phyloP scores from a whole-genome alignment of 2,113 vertebrate species.

The Meles meles region DNA sequence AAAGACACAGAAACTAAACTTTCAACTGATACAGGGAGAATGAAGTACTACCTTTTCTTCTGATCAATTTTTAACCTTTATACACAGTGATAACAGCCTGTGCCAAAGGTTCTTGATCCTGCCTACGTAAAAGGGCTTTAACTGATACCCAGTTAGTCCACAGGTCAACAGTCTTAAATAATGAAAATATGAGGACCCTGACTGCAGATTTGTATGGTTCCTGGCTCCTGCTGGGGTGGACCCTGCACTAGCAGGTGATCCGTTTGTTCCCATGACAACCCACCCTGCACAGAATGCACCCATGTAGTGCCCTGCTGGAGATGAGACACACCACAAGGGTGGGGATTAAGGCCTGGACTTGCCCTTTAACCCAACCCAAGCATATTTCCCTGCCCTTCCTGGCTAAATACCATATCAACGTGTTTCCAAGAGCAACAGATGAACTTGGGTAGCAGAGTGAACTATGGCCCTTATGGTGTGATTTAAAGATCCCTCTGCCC shows the following conservation, averaged over 20 bases:
- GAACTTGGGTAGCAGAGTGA: neutral
- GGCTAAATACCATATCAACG: neutral
- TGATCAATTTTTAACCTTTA: conserved; percentile 53
- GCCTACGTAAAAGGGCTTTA: neutral
- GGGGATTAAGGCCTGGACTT: neutral
- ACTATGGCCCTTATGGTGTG: conserved; percentile 46
- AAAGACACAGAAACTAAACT: conserved; percentile 29
- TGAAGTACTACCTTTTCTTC: conserved; percentile 21
- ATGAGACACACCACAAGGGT: neutral
- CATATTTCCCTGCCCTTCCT: neutral
- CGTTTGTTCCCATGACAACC: neutral
- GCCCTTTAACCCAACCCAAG: conserved; percentile 31
- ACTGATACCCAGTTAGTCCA: neutral
- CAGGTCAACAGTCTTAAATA: neutral
- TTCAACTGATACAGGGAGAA: conserved; percentile 1
- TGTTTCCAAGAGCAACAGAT: neutral
- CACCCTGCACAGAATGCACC: neutral
- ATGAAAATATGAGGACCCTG: neutral
- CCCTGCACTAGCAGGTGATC: neutral
- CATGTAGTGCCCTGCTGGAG: neutral
- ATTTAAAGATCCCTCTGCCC: conserved; percentile 26
- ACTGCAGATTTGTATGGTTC: neutral
- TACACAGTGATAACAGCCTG: conserved; percentile 28
- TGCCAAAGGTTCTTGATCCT: conserved; percentile 41
- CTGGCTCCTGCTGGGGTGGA: neutral